Evolutionary conservation across 2,113 vertebrate genomes (phyloP), one percentile per base, ranked within the genome.

Genomic region (Circaetus gallicus): DNA sequence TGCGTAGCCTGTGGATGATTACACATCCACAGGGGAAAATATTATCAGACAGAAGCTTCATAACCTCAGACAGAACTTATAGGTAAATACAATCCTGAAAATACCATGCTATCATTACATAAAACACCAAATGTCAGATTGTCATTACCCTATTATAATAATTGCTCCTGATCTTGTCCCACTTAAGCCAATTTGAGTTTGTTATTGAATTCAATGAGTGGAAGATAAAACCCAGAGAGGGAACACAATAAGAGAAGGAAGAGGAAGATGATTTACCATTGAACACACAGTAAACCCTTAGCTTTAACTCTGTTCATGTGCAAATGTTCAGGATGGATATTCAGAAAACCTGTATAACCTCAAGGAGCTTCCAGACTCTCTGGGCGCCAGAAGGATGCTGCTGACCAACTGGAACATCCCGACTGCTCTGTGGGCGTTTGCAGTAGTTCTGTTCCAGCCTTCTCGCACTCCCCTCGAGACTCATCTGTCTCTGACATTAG

Each of bases 401-500:
- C 34, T 73, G 87, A 85, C 74, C 78, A 77, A 63, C 36, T 49
- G 78, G 70, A 95, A 53, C 74, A 87, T 47, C 66, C 73, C 3
- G 1, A 29, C 45, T 19, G 78, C 86, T 47, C 86, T 50, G 66
- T 32, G 43, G 74, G 55, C 1, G 1, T 79, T 62, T 83, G 87
- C 82, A 82, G 53, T n/a, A 36, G 45, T 9, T 82, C 86, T 88
- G 81, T 43, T 95, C 84, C 94, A 91, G 82, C 74, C 56, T 62
- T 62, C 93, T 59, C 1, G 0, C 0, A 1, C 58, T 93, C 82
- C 82, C 42, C 85, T 95, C 0, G 6, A 94, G 87, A 83, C 73
- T 91, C 94, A 95, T 95, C 95, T 82, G 73, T 95, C 84, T 97
- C 91, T 97, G 95, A 53, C 89, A 81, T 0, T 10, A 94, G 74